These are phyloP conservation scores for Neogobius melanostomus DNA, from an alignment of 2,113 vertebrate genomes.

Conservation along the genomic window DNA sequence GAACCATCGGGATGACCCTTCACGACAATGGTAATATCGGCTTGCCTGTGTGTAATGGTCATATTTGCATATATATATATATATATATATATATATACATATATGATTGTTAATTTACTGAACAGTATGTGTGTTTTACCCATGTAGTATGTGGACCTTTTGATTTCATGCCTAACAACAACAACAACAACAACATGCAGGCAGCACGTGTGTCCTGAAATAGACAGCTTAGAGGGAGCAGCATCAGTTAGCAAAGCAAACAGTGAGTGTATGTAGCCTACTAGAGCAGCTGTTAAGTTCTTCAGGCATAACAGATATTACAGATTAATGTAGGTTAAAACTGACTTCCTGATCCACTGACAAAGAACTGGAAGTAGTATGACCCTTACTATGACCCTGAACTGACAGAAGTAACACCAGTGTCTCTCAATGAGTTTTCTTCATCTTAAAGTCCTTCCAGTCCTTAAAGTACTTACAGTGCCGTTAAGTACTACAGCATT, in stretches of 20 bases:
- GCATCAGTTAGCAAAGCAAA: background rate
- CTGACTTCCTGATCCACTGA: background rate
- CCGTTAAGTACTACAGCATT: too few relatives aligned
- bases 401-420: background rate
- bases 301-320: background rate
- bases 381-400: background rate
- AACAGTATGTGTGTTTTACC: too few relatives aligned
- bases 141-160: background rate
- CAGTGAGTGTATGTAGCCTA: background rate
- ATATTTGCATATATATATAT: too few relatives aligned
- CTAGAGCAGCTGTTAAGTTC: background rate
- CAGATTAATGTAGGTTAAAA: background rate
- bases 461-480: too few relatives aligned
- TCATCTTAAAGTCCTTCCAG: too few relatives aligned
- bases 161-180: too few relatives aligned
- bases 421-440: slow-evolving; percentile 35
- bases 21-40: too few relatives aligned
- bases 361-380: background rate
- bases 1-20: too few relatives aligned
- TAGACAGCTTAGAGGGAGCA: slow-evolving; percentile 5
- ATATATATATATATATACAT: too few relatives aligned
- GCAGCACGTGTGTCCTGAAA: slow-evolving; percentile 25
- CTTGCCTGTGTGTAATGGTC: too few relatives aligned
- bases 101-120: background rate
- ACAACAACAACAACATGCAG: background rate